phyloP scores from a whole-genome alignment of 2,797 vertebrate species.

The Onychomys leucogaster region DNA sequence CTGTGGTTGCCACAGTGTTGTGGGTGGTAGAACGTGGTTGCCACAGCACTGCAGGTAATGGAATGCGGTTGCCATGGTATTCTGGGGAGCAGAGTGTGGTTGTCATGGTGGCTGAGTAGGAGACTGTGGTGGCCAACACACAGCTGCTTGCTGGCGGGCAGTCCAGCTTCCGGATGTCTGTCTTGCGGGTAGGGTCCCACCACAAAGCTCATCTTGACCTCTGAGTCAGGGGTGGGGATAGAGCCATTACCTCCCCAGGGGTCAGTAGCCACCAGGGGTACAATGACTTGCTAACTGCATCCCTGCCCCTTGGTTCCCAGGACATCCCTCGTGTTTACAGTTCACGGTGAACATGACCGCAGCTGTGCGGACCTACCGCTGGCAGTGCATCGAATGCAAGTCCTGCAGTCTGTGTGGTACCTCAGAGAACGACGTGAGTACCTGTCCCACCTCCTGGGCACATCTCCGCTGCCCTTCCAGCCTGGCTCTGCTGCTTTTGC shows the following conservation, averaged over 20 bases:
- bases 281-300: neutral
- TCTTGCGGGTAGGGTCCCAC: neutral
- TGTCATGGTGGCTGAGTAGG: conserved; percentile 67
- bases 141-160: neutral
- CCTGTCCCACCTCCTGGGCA: neutral
- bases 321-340: conserved; percentile 97
- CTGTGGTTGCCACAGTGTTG: conserved; percentile 60
- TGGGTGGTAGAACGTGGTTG: conserved; percentile 76
- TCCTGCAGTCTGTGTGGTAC: conserved; percentile 97
- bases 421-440: conserved; percentile 96
- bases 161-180: neutral
- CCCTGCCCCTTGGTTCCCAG: conserved; percentile 83
- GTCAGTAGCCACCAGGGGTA: neutral
- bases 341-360: conserved; percentile 98
- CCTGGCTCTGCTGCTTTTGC: neutral
- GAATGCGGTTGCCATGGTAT: conserved; percentile 74
- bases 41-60: conserved; percentile 74
- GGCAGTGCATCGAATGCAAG: conserved; percentile 99
- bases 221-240: neutral
- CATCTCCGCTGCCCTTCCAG: neutral
- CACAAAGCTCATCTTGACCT: neutral
- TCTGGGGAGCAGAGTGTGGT: conserved; percentile 70
- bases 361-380: conserved; percentile 96
- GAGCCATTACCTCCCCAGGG: neutral
- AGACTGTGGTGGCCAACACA: conserved; percentile 20